phyloP scores from a whole-genome alignment of 2,113 vertebrate genomes.

The Gymnarchus niloticus region DNA sequence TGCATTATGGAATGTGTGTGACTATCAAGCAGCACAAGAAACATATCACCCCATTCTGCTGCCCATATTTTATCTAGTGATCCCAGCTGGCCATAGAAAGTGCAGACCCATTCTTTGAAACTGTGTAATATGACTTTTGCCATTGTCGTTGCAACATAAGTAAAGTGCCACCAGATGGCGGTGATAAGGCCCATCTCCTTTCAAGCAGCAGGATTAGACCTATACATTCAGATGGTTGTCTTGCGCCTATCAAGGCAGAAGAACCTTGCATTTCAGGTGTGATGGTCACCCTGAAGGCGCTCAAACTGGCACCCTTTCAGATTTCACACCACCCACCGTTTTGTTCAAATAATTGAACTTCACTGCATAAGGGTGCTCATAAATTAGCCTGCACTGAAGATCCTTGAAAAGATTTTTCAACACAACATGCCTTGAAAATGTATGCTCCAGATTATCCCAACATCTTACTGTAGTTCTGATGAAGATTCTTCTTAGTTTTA shows the following conservation, averaged over 20 bases:
- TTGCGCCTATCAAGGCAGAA: not conserved
- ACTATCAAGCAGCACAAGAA: not conserved
- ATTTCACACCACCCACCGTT: not conserved
- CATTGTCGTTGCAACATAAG: not conserved
- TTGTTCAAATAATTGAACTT: not conserved
- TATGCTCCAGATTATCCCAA: not conserved
- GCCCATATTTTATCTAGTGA: not conserved
- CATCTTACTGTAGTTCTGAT: not conserved
- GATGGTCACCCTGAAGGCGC: not conserved
- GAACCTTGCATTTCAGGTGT: not conserved
- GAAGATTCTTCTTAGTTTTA: not conserved
- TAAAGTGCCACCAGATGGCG: constrained; percentile 8
- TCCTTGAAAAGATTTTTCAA: not conserved
- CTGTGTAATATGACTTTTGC: not conserved
- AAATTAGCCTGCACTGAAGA: not conserved
- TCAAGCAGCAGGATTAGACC: not conserved
- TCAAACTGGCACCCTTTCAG: not conserved
- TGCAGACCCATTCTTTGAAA: constrained; percentile 1
- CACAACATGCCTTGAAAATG: not conserved
- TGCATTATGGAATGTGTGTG: not conserved
- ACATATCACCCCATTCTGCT: not conserved
- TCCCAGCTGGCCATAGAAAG: not conserved
- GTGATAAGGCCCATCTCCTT: not conserved
- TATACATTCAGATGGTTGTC: not conserved
- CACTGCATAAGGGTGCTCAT: not conserved